Evolutionary conservation across 2,113 vertebrate species (phyloP), one percentile per base, ranked within the genome.

Genomic region (Cyphomyrus plagiostoma): DNA sequence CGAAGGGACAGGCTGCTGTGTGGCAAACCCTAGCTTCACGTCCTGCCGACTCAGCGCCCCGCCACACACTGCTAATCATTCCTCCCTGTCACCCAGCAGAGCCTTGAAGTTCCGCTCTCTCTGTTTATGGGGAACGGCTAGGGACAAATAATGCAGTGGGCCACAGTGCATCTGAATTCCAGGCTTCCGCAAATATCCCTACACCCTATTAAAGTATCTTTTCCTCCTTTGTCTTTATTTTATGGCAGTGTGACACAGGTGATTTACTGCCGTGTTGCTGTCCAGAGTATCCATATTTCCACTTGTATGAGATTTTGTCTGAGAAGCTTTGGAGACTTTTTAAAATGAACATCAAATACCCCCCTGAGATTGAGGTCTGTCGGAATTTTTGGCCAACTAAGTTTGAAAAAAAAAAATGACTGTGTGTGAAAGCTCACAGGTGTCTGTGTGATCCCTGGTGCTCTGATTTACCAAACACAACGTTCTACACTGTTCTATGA

Each of bases 1-100:
- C 89, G 89, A 92, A 90, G 86, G 87, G 91, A 92, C 90, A 90
- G 87, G 91, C 92, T 88, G 92, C 92, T 93, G 91, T 93, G 93
- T 92, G 91, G 90, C 92, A 92, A 89, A 93, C 93, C 92, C 91
- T 91, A 91, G 88, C 50, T 86, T 58, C 84, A 35, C 45, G 58
- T 48, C 56, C 56, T 50, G 82, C 45, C 13, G n/a, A 83, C 49
- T 52, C 88, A 42, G 74, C 50, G 6, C 19, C 74, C 88, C 19
- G 39, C 50, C 88, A 39, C 80, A 49, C 85, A 15, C 50, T 26
- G 74, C 50, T 46, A 46, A 83, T 83, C 88, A 56, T 39, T 35
- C 74, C 88, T 77, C 49, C 46, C 48, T 82, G n/a, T 42, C 74
- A 39, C 52, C 46, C 70, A 15, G 88, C 9, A 26, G 3, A 11